phyloP scores from a whole-genome alignment of 2,113 vertebrate genomes.

The Diadophis punctatus region DNA sequence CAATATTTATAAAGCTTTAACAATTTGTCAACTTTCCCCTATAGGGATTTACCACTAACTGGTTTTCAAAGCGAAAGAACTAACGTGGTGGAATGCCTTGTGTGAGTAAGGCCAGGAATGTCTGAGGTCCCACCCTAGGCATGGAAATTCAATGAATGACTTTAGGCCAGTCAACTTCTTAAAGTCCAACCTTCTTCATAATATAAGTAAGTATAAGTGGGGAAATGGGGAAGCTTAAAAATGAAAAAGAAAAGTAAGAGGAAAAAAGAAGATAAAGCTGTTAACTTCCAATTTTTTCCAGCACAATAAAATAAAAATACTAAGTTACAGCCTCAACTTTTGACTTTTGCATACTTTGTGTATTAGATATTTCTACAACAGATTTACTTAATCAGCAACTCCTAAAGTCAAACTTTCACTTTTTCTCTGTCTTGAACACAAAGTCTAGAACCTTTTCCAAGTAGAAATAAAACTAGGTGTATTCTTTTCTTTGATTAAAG shows the following conservation, averaged over 20 bases:
- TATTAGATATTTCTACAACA: too few species aligned
- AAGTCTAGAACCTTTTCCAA: too few species aligned
- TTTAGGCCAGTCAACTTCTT: not conserved
- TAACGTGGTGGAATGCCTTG: not conserved
- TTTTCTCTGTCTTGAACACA: too few species aligned
- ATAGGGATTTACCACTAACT: not conserved
- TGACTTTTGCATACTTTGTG: not conserved
- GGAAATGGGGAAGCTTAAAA: not conserved
- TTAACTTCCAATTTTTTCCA: not conserved
- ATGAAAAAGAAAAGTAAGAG: not conserved
- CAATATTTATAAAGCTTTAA: not conserved
- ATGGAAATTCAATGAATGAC: not conserved
- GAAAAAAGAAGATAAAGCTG: not conserved
- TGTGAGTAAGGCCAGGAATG: not conserved
- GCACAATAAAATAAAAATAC: not conserved
- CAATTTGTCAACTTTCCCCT: not conserved
- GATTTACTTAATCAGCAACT: too few species aligned
- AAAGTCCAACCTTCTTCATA: not conserved
- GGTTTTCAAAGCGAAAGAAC: not conserved
- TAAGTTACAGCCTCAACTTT: not conserved
- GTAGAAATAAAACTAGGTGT: too few species aligned
- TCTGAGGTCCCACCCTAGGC: not conserved
- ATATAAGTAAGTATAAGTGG: not conserved
- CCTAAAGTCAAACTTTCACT: too few species aligned
- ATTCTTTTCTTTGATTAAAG: too few species aligned